A percentile compares a stretch with the other conserved stretches of the same genome.
phyloP scores from a whole-genome alignment of 2,797 vertebrate genomes.

The Enteromius mattozi region DNA sequence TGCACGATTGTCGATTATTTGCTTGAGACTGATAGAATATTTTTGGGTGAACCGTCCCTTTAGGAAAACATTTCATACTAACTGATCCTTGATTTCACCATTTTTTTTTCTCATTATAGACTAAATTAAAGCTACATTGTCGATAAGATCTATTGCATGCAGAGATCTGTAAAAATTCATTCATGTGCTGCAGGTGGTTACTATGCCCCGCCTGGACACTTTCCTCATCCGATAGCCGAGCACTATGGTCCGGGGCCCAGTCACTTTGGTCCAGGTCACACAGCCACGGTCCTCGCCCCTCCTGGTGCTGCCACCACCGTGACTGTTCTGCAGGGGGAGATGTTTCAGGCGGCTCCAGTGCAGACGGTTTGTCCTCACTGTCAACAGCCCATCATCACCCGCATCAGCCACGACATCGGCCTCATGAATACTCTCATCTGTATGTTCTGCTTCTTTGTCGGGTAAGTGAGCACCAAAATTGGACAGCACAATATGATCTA shows the following conservation, averaged over 20 bases:
- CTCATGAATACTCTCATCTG: constrained; percentile 97
- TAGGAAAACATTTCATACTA: background rate
- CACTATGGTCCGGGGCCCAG: constrained; percentile 67
- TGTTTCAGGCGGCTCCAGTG: constrained; percentile 92
- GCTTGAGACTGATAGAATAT: background rate
- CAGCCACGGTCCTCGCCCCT: constrained; percentile 88
- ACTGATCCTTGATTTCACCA: background rate
- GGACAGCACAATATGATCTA: background rate
- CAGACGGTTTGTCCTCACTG: constrained; percentile 98
- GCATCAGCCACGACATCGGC: constrained; percentile 91
- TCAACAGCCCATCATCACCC: constrained; percentile 95
- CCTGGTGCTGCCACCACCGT: constrained; percentile 90
- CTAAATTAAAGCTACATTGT: background rate
- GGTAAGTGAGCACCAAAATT: constrained; percentile 77
- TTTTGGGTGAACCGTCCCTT: background rate
- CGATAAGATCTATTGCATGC: background rate
- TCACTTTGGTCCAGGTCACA: constrained; percentile 85
- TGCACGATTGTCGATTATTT: no score
- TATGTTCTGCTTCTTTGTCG: constrained; percentile 97
- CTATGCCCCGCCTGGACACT: constrained; percentile 76
- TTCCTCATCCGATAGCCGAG: constrained; percentile 72
- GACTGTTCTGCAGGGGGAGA: constrained; percentile 95
- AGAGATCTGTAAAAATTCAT: background rate
- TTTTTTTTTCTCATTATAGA: background rate
- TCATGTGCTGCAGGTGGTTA: constrained; percentile 65